Base-by-base conservation (phyloP, 2,113 vertebrate genomes). In the Oriolus oriolus region DNA sequence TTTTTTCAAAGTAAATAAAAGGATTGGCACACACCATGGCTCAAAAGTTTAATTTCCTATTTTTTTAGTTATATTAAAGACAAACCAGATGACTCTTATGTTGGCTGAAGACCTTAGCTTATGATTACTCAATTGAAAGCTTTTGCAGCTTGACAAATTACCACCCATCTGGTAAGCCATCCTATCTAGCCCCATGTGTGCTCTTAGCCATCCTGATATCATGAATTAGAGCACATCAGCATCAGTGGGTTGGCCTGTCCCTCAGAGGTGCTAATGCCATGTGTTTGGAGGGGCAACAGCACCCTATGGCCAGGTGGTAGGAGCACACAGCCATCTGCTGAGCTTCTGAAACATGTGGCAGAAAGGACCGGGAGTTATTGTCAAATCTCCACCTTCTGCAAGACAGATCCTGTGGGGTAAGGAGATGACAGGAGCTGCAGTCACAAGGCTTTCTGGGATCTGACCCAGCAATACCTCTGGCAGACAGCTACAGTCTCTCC, bases 101-200 rank as follows among this genome's bases (percentile, higher is more conserved):
- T 78, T 94, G 93, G 93, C 94, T 92, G 89, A 95, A 89, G 80
- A 90, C 82, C 77, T 95, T 81, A 81, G 80, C 44, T 52, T 82
- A 66, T 78, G 75, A 94, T 90, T 93, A 94, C 88, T 88, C 66
- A 56, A 15, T 53, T 89, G 93, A 94, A 95, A 95, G 84, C 80
- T 93, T 95, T 86, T 95, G 64, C 91, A 82, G 91, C 94, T 95
- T 95, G 93, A 95, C 77, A 95, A 97, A 96, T 96, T 95, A 89
- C 76, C 77, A 95, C 80, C 95, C 91, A 97, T 96, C 94, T 97
- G 96, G 83, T 95, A 90, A 95, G 35, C 84, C 73, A 50, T 92
- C 80, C 4, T 44, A 52, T 84, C 80, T 60, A 86, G 86, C 86
- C 94, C 91, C 91, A 47, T 78, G 94, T 87, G 94, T 80, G 52